These are phyloP conservation scores for Polypedilum vanderplanki DNA, from an alignment of 1,140 invertebrate species.

Conservation along the genomic window DNA sequence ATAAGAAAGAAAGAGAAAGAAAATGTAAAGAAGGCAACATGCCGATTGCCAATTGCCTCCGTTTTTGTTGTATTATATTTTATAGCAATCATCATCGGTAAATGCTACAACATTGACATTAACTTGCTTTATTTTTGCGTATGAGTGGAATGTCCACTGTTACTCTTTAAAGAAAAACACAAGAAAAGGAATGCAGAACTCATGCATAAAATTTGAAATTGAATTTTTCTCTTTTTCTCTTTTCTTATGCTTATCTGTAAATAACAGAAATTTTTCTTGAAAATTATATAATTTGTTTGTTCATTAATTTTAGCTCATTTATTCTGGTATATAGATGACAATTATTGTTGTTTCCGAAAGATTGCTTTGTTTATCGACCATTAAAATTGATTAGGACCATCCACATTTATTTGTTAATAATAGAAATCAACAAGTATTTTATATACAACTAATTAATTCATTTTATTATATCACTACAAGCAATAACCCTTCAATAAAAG, in stretches of 20 bases:
- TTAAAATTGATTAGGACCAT: too few relatives aligned
- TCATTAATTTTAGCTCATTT: too few relatives aligned
- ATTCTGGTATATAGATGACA: too few relatives aligned
- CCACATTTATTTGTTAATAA: too few relatives aligned
- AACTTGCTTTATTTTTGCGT: background rate
- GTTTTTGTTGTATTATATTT: background rate
- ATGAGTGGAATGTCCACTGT: too few relatives aligned
- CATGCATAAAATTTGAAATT: conserved; percentile 13
- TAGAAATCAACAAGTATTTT: too few relatives aligned
- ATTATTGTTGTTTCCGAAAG: too few relatives aligned
- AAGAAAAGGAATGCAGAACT: background rate
- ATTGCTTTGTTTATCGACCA: too few relatives aligned
- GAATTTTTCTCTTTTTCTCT: background rate
- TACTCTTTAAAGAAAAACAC: background rate
- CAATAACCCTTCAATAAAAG: too few relatives aligned
- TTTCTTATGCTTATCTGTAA: background rate
- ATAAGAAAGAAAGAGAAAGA: background rate
- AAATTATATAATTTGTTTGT: too few relatives aligned
- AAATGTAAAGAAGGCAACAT: background rate
- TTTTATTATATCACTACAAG: too few relatives aligned
- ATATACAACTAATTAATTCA: too few relatives aligned
- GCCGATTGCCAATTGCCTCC: background rate
- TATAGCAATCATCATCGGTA: background rate
- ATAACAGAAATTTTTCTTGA: background rate
- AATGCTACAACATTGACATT: conserved; percentile 4